phyloP scores from a whole-genome alignment of 2,797 vertebrate species.

The Cygnus olor region DNA sequence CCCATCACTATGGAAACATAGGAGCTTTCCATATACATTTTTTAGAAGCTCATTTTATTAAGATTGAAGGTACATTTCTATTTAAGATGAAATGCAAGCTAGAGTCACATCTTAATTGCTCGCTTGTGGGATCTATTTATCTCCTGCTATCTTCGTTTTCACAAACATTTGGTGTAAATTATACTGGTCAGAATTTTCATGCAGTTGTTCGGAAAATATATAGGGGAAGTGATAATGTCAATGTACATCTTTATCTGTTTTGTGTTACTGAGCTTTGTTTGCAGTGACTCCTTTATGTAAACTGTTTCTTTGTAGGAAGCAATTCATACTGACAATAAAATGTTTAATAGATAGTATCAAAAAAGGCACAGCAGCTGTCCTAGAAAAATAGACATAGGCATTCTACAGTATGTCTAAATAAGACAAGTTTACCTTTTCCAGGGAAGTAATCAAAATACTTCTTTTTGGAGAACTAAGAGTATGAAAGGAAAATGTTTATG shows the following conservation, averaged over 20 bases:
- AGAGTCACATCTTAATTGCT: slow-evolving; percentile 63
- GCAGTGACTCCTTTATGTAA: slow-evolving; percentile 37
- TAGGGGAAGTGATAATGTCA: slow-evolving; percentile 15
- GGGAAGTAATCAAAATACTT: slow-evolving; percentile 81
- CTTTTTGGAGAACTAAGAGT: slow-evolving; percentile 76
- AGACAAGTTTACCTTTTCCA: slow-evolving; percentile 75
- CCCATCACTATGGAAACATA: slow-evolving; percentile 55
- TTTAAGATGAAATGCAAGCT: slow-evolving; percentile 34
- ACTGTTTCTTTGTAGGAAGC: slow-evolving; percentile 53
- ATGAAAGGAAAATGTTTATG: slow-evolving; percentile 82
- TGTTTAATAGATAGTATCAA: slow-evolving; percentile 67
- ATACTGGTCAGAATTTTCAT: slow-evolving; percentile 53
- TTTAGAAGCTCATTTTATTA: slow-evolving; percentile 29
- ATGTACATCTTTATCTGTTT: slow-evolving; percentile 50
- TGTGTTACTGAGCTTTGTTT: slow-evolving; percentile 46
- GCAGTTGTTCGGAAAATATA: slow-evolving; percentile 43
- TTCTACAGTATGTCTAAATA: slow-evolving; percentile 68
- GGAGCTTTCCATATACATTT: slow-evolving; percentile 38
- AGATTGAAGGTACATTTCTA: slow-evolving; percentile 49
- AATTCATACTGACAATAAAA: slow-evolving; percentile 58
- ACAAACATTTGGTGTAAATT: slow-evolving; percentile 45
- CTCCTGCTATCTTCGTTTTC: slow-evolving; percentile 42
- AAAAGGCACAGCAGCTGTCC: slow-evolving; percentile 33
- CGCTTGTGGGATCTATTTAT: slow-evolving; percentile 26
- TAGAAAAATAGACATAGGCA: slow-evolving; percentile 57